phyloP scores from a whole-genome alignment of 2,797 vertebrate species.

The Muraenolepis orangiensis region DNA sequence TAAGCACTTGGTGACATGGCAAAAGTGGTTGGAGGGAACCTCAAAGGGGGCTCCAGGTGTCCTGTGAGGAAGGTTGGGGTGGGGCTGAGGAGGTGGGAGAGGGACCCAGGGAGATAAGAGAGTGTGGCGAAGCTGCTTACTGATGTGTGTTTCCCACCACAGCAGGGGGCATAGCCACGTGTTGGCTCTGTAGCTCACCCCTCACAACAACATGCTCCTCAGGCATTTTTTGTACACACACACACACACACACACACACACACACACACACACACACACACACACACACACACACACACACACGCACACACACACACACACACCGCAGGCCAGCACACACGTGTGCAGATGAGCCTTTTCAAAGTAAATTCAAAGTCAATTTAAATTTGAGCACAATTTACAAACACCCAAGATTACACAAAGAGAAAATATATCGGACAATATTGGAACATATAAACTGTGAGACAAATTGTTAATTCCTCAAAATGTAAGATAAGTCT shows the following conservation, averaged over 20 bases:
- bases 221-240: neutral
- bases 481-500: neutral
- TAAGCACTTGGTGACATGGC: slow-evolving; percentile 2
- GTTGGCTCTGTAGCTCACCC: neutral
- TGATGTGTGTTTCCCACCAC: neutral
- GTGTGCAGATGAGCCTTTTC: neutral
- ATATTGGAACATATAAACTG: too few species aligned
- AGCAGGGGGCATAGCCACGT: neutral
- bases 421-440: too few species aligned
- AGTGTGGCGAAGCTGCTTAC: neutral
- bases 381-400: too few species aligned
- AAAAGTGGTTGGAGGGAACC: neutral
- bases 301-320: neutral
- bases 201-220: neutral
- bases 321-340: too few species aligned
- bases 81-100: neutral
- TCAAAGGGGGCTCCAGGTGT: neutral
- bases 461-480: neutral
- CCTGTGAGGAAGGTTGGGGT: neutral
- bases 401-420: too few species aligned
- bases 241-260: neutral
- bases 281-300: neutral
- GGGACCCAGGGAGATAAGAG: neutral
- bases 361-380: too few species aligned
- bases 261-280: neutral